Evolutionary conservation across 1,140 invertebrate genomes (phyloP).

Genomic region (Himalopsyche phryganea): DNA sequence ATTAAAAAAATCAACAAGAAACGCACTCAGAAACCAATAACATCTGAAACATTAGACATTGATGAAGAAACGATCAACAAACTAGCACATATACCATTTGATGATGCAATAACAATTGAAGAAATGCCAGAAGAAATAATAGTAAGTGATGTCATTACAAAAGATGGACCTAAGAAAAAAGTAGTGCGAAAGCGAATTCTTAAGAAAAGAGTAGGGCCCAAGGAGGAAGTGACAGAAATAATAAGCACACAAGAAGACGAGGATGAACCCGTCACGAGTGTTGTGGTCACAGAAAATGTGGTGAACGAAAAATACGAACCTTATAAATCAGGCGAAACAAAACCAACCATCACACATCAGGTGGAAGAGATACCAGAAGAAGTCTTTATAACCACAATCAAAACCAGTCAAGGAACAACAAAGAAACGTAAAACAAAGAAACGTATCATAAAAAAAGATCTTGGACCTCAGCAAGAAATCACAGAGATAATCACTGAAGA

Average conservation of each 20-base stretch:
- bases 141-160: not conserved
- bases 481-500: slow-evolving; percentile 43
- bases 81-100: too few relatives aligned
- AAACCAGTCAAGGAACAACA: slow-evolving; percentile 23
- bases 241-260: slow-evolving; percentile 37
- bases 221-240: slow-evolving; percentile 40
- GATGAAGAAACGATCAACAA: not conserved
- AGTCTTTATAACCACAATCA: not conserved
- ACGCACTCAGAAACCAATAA: not conserved
- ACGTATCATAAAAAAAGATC: slow-evolving; percentile 39
- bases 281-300: slow-evolving; percentile 12
- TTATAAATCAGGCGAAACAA: too few relatives aligned
- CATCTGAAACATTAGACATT: slow-evolving; percentile 1
- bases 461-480: slow-evolving; percentile 38
- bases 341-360: too few relatives aligned
- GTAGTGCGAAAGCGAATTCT: slow-evolving; percentile 35
- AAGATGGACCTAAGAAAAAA: slow-evolving; percentile 32
- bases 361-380: too few relatives aligned
- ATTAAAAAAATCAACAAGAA: not conserved
- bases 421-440: slow-evolving; percentile 36
- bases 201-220: slow-evolving; percentile 37
- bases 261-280: slow-evolving; percentile 10
- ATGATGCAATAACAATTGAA: slow-evolving; percentile 11
- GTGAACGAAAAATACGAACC: too few relatives aligned
- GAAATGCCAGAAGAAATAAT: slow-evolving; percentile 39